These are phyloP conservation scores for Puma concolor DNA, from an alignment of 2,113 vertebrate species.

Conservation along the genomic window DNA sequence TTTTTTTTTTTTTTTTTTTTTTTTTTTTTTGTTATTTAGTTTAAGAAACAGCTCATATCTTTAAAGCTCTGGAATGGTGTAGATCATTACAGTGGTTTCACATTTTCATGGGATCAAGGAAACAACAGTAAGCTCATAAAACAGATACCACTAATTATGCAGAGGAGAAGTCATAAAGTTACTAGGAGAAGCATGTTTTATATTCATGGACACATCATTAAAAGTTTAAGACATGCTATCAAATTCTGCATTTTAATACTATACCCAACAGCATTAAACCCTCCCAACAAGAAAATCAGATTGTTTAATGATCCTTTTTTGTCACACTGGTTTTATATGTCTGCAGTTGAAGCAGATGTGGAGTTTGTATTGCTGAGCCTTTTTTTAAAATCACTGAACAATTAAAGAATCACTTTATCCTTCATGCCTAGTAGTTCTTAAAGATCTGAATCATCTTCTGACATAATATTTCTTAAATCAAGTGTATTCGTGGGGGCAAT, in stretches of 20 bases:
- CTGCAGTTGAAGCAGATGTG: constrained; percentile 84
- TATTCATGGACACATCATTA: constrained; percentile 93
- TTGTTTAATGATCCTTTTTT: constrained; percentile 88
- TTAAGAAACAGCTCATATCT: constrained; percentile 79
- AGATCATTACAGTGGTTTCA: constrained; percentile 91
- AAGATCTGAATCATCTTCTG: not conserved
- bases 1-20: constrained; percentile 58
- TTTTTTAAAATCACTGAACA: constrained; percentile 71
- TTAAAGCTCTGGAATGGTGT: constrained; percentile 85
- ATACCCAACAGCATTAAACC: constrained; percentile 86
- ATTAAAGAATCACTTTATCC: constrained; percentile 79
- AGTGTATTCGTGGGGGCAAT: constrained; percentile 54
- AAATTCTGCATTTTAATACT: constrained; percentile 92
- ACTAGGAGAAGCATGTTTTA: constrained; percentile 89
- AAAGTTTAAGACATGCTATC: constrained; percentile 91
- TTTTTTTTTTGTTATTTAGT: constrained; percentile 65
- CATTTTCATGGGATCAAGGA: constrained; percentile 90
- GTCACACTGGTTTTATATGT: constrained; percentile 89
- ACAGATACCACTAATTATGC: constrained; percentile 93
- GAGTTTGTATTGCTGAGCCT: constrained; percentile 75
- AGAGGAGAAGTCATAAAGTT: constrained; percentile 91
- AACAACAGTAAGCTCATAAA: constrained; percentile 92
- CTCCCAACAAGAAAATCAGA: constrained; percentile 90
- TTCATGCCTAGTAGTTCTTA: constrained; percentile 32
- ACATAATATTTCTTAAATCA: constrained; percentile 55